These are phyloP conservation scores for Eupelmus urozonus DNA, from an alignment of 2,888 invertebrate genomes.

Conservation along the genomic window DNA sequence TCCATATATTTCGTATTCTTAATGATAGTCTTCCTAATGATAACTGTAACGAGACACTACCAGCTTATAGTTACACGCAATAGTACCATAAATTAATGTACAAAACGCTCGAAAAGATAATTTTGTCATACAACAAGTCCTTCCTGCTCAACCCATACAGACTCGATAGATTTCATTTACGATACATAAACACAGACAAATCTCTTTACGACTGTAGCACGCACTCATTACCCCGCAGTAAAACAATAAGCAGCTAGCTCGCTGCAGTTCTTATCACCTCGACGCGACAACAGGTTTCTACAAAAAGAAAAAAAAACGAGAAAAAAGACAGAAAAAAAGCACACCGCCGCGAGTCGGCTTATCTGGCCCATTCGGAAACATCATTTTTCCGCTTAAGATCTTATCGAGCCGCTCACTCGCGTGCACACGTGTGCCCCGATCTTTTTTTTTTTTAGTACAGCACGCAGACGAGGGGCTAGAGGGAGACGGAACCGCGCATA, in stretches of 20 bases:
- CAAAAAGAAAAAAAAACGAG: slow-evolving; percentile 50
- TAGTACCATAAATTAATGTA: neutral
- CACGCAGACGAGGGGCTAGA: neutral
- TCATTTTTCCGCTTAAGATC: slow-evolving; percentile 59
- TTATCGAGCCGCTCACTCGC: slow-evolving; percentile 56
- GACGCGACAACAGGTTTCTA: slow-evolving; percentile 47
- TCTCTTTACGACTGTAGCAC: slow-evolving; percentile 35
- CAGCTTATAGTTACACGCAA: no score
- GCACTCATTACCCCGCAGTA: slow-evolving; percentile 23
- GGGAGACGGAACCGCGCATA: slow-evolving; percentile 27
- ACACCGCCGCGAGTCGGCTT: slow-evolving; percentile 52
- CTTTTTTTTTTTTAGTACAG: slow-evolving; percentile 13
- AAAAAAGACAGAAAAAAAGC: slow-evolving; percentile 18
- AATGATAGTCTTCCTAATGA: no score
- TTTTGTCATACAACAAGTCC: neutral
- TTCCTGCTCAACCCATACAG: neutral
- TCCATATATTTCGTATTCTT: no score
- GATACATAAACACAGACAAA: slow-evolving; percentile 38
- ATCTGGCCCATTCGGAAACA: slow-evolving; percentile 53
- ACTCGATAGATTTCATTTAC: slow-evolving; percentile 26
- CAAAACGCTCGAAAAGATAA: slow-evolving; percentile 12
- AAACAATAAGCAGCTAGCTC: slow-evolving; percentile 48
- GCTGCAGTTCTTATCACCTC: slow-evolving; percentile 30
- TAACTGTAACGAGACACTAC: no score
- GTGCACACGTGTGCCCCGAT: slow-evolving; percentile 44